Evolutionary conservation across 2,888 invertebrate genomes (phyloP), one percentile per base, ranked within the genome.

Genomic region (Didymodactylos carnosus): DNA sequence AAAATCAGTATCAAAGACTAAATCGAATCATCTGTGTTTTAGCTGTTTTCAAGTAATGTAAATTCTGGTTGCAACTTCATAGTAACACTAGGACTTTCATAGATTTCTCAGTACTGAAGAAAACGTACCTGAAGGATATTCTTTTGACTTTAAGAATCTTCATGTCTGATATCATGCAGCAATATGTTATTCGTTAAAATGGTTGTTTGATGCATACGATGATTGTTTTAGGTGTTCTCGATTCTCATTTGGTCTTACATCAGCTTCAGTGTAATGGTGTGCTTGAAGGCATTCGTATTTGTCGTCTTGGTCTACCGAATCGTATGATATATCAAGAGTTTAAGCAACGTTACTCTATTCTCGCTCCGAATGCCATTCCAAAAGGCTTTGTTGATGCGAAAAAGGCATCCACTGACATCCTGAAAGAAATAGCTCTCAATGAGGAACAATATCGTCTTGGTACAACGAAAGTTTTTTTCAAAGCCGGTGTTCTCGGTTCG

Each of bases 261-360:
- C 98, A 98, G 88, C 88, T 98, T 84, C 95, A 94, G 81, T 98
- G 98, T 90, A 98, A 98, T 90, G 98, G 98, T 92, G 98, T 98
- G 87, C 91, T 98, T 88, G 98, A 98, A 90, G 98, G 98, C 87
- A 98, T 98, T 88, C 94, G 98, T 91, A 98, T 98, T 88, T 98
- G 97, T 87, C 91, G 97, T 87, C 86, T 86, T 78, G 97, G 98
- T 85, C 98, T 98, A 91, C 98, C 98, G 88, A 98, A 97, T 91
- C 91, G 98, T 86, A 94, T 97, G 92, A 89, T 92, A 81, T 97
- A 97, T 87, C 92, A 94, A 79, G 98, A 98, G 87, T 98, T 98
- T 90, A 95, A 95, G 86, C 91, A 94, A 86, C 92, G 97, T 94
- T 97, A 98, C 88, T 93, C 94, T 89, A 94, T 98, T 88, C 89